These are phyloP conservation scores for Isichthys henryi DNA, from an alignment of 2,113 vertebrate genomes.

Conservation along the genomic window DNA sequence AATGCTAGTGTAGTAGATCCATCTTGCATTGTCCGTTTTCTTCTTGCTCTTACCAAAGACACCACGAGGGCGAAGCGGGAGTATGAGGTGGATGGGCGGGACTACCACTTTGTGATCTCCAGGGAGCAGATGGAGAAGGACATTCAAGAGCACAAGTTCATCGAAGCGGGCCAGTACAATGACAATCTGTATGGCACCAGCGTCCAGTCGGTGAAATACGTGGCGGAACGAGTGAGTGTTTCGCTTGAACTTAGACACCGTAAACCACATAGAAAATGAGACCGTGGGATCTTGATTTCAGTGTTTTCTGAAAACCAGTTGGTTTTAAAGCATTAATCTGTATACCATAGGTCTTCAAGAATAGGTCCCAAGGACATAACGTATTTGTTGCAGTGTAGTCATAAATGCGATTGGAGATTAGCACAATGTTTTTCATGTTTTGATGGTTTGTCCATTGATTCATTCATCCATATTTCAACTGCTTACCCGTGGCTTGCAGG, in stretches of 20 bases:
- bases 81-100: constrained; percentile 88
- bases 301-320: not conserved
- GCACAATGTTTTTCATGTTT: too few species aligned
- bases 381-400: not conserved
- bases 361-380: not conserved
- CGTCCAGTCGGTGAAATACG: constrained; percentile 91
- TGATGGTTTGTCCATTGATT: not conserved
- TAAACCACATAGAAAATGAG: not conserved
- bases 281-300: not conserved
- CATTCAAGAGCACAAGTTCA: constrained; percentile 99
- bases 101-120: constrained; percentile 94
- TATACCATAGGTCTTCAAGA: not conserved
- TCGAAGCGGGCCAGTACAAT: constrained; percentile 96
- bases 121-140: constrained; percentile 98
- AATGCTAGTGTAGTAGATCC: not conserved
- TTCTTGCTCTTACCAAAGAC: constrained; percentile 55
- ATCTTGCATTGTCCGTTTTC: not conserved
- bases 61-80: constrained; percentile 88
- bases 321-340: not conserved
- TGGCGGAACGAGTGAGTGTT: constrained; percentile 85
- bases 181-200: constrained; percentile 97
- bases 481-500: not conserved
- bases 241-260: not conserved
- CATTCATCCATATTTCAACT: not conserved
- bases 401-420: not conserved